Base-by-base conservation (phyloP, 2,113 vertebrate species). In the Pollachius pollachius region DNA sequence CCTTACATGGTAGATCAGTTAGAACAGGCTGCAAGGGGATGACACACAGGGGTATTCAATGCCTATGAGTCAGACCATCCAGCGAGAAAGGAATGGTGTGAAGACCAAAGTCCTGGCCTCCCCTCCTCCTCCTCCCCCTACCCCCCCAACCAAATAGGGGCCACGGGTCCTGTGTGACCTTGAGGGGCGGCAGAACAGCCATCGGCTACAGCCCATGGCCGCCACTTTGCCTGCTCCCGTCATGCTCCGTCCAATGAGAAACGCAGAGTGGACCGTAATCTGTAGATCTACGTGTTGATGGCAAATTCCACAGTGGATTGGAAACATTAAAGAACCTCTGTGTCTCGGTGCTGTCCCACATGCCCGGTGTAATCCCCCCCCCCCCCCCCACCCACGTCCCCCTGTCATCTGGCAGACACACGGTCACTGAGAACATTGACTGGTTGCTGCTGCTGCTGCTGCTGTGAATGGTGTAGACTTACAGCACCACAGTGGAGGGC, bases 201-300 rank as follows among this genome's bases (percentile, higher is more conserved):
- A 67, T 74, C 60, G 25, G 73, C 69, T 76, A 88, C 64, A 62
- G 6, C 37, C 37, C 37, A 41, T 11, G 6, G 4, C 37, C 37
- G 37, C 37, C 11, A 41, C 37, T 41, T 41, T 41, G 37, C 37
- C 11, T 11, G 37, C 37, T 41, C 37, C 37, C 11, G 37, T 41
- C 37, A 41, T 4, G 37, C 11, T 11, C 3, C 37, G 11, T 8
- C 37, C 5, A 11, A 11, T 11, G 11, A 41, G 11, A 41, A 41
- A 41, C 11, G 37, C 37, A 41, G 37, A 41, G 6, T 41, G 37
- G 37, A 8, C 37, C 37, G 37, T 85, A 89, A 90, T 90, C 89
- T 88, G 71, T 34, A 82, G 75, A 88, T 90, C 86, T 88, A 41
- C 77, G 75, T 67, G 81, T 82, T 85, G 78, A 85, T 72, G 70